Percentiles rank a stretch among this genome's conserved stretches.
These are phyloP conservation scores for Saguinus imperator DNA, from an alignment of 2,113 vertebrate species.

Conservation along the genomic window DNA sequence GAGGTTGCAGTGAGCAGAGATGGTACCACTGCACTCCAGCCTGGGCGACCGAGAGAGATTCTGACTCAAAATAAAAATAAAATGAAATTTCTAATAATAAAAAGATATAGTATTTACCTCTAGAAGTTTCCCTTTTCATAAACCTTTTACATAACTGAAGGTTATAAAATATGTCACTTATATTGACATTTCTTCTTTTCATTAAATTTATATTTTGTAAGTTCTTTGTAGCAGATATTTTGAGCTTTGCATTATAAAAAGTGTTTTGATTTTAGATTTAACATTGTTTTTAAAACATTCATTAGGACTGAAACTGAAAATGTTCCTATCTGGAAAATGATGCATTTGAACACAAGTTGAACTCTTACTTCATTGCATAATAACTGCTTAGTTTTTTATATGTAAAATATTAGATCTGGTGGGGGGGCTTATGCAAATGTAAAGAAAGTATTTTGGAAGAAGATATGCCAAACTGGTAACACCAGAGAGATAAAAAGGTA, in stretches of 20 bases:
- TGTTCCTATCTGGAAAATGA: constrained; percentile 53
- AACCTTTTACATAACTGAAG: not conserved
- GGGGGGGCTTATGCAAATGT: not conserved
- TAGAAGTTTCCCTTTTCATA: not conserved
- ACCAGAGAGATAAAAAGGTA: not conserved
- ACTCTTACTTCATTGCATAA: constrained; percentile 12
- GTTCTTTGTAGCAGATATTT: constrained; percentile 26
- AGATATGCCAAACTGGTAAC: not conserved
- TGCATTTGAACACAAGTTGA: constrained; percentile 40
- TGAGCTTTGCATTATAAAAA: constrained; percentile 37
- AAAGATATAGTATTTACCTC: not conserved
- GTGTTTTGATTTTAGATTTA: constrained; percentile 53
- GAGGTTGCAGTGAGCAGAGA: too few species aligned
- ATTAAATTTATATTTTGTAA: constrained; percentile 31
- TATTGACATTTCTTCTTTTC: constrained; percentile 25
- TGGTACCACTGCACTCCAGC: too few species aligned
- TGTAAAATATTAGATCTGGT: constrained; percentile 45
- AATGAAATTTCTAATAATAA: not conserved
- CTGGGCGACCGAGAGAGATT: too few species aligned
- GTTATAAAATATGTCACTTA: constrained; percentile 47
- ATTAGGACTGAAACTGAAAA: constrained; percentile 16
- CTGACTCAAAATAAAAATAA: too few species aligned
- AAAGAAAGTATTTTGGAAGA: constrained; percentile 5
- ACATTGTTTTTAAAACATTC: constrained; percentile 29
- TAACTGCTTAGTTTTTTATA: constrained; percentile 13